Conservation (phyloP, 2,113 vertebrate species). For the Cromileptes altivelis region DNA sequence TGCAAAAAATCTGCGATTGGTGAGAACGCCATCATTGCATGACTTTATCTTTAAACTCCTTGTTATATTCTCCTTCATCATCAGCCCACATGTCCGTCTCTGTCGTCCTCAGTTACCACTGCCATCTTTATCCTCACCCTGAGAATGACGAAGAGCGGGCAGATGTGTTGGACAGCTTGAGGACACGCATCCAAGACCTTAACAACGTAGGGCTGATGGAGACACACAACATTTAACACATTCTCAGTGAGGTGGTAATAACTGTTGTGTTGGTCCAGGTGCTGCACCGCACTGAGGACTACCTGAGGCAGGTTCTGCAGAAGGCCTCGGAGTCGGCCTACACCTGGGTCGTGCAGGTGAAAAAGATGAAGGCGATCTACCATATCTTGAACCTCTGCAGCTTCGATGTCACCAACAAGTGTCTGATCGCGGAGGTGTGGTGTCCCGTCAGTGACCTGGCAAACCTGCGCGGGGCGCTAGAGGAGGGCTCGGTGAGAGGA, state of each 20-base stretch:
- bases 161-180: conserved; percentile 91
- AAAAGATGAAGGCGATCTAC: conserved; percentile 99
- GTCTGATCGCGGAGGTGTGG: conserved; percentile 98
- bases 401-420: conserved; percentile 98
- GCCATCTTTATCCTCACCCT: conserved; percentile 95
- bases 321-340: conserved; percentile 93
- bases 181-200: conserved; percentile 93
- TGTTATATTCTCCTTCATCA: background rate
- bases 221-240: background rate
- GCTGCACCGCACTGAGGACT: conserved; percentile 95
- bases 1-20: conserved; percentile 99
- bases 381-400: conserved; percentile 98
- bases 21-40: conserved; percentile 73
- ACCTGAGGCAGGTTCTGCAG: conserved; percentile 93
- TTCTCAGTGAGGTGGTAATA: background rate
- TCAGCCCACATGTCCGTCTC: background rate
- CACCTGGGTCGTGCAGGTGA: conserved; percentile 93
- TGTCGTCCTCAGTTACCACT: conserved; percentile 90
- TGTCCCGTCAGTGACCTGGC: conserved; percentile 92
- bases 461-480: conserved; percentile 89
- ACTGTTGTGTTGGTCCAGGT: conserved; percentile 83
- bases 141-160: conserved; percentile 89
- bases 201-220: conserved; percentile 85
- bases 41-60: background rate
- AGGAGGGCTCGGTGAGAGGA: conserved; percentile 93